Conservation (phyloP, 2,797 vertebrate species). For the Streptopelia turtur region DNA sequence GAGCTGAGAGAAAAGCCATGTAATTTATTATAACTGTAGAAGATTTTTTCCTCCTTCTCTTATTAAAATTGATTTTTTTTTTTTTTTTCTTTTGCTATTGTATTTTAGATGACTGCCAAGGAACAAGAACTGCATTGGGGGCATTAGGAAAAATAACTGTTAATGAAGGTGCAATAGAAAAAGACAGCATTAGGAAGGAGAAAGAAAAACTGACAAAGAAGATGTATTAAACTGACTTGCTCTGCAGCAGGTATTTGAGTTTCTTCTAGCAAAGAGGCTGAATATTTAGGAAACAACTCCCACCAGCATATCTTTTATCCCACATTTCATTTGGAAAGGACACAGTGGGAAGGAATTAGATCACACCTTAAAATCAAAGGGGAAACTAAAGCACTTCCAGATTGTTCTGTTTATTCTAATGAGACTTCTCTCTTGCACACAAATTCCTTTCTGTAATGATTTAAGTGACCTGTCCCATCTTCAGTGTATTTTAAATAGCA, state of each 20-base stretch:
- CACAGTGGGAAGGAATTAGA: constrained; percentile 5
- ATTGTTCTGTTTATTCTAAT: constrained; percentile 45
- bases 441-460: not conserved
- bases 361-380: constrained; percentile 29
- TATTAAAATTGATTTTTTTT: constrained; percentile 3
- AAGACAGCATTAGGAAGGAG: not conserved
- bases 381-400: constrained; percentile 25
- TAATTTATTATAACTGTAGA: not conserved
- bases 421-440: not conserved
- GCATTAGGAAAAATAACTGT: not conserved
- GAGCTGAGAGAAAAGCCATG: not conserved
- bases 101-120: not conserved
- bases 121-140: not conserved
- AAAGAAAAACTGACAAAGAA: not conserved
- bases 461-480: not conserved
- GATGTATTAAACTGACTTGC: not conserved
- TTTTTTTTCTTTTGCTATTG: not conserved
- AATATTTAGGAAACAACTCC: not conserved
- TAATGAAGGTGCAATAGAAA: not conserved
- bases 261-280: not conserved
- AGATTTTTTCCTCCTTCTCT: not conserved
- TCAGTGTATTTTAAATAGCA: not conserved
- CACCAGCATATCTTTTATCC: not conserved
- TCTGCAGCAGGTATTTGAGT: not conserved
- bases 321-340: constrained; percentile 11